Base-by-base conservation (phyloP, 1,140 invertebrate species). In the Drosophila fuyamai region DNA sequence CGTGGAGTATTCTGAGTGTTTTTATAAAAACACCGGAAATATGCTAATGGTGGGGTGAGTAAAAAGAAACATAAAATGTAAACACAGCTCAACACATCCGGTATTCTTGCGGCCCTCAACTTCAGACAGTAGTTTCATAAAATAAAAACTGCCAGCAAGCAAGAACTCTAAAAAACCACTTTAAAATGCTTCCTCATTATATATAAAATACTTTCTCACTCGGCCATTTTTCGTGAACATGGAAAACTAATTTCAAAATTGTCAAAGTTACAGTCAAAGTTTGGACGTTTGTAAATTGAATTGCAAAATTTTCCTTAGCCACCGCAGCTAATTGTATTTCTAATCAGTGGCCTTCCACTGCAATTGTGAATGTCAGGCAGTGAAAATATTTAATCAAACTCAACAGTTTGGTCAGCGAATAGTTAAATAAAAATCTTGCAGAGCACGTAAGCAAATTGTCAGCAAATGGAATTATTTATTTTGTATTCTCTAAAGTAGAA, bases 401-500 rank as follows among this genome's bases (percentile, higher is more conserved):
- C 13, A 9, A 65, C 50, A 76, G 68, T 71, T 48, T 57, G 41
- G 14, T 53, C 27, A 38, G 29, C 29, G 43, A 66, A 68, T 38
- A 53, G 35, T 48, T 51, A 50, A 41, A 14, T 40, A n/a, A 53
- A 47, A 55, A 59, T 55, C 46, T 36, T 44, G 44, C 23, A 14
- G 44, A 40, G 47, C 83, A 88, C 83, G 84, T 88, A 88, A 59
- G 67, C 84, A 88, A 88, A 88, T 88, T 79, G 72, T 89, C 79
- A 86, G 82, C 83, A 86, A 86, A 86, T 86, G 79, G 76, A 68
- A 73, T 70, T 76, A 57, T 72, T 47, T 54, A 60, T 59, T 79
- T 86, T 62, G 57, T 58, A 53, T 66, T 66, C 48, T 76, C 63
- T 56, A 14, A 58, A 54, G 53, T 47, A 47, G 53, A 29, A 88